Percentiles rank a stretch among this genome's conserved stretches.
Evolutionary conservation across 2,113 vertebrate genomes (phyloP).

Genomic region (Tangachromis dhanisi): DNA sequence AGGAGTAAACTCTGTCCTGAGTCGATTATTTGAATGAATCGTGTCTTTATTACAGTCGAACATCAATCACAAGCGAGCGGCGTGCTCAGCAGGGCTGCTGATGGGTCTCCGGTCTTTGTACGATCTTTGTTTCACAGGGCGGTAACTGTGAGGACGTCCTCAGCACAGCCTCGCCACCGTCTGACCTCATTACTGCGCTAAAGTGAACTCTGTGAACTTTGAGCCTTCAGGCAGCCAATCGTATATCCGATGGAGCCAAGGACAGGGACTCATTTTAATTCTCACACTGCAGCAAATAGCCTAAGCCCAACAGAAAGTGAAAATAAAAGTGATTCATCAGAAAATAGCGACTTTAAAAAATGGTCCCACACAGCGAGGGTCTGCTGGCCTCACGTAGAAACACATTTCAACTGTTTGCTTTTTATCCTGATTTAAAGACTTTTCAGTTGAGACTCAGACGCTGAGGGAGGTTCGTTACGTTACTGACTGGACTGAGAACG

Average conservation of each 20-base stretch:
- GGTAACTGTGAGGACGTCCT: background rate
- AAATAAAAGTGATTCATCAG: background rate
- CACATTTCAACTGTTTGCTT: background rate
- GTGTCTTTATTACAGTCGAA: background rate
- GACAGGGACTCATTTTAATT: background rate
- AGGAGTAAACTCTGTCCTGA: background rate
- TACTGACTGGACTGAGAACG: background rate
- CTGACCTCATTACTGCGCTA: background rate
- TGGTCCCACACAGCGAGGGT: accelerated
- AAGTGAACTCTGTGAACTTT: background rate
- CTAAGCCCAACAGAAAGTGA: background rate
- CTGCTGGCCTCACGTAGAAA: background rate
- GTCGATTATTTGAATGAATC: background rate
- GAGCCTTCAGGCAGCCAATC: background rate
- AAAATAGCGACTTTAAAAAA: background rate
- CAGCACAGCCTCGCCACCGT: background rate
- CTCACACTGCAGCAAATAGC: background rate
- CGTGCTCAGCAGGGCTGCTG: background rate
- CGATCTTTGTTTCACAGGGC: background rate
- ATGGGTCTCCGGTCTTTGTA: background rate
- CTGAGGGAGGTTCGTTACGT: background rate
- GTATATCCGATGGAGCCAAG: background rate
- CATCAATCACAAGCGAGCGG: background rate
- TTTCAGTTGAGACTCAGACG: background rate
- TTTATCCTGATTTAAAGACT: background rate